These are phyloP conservation scores for Salvelinus namaycush DNA, from an alignment of 2,113 vertebrate species.

Conservation along the genomic window DNA sequence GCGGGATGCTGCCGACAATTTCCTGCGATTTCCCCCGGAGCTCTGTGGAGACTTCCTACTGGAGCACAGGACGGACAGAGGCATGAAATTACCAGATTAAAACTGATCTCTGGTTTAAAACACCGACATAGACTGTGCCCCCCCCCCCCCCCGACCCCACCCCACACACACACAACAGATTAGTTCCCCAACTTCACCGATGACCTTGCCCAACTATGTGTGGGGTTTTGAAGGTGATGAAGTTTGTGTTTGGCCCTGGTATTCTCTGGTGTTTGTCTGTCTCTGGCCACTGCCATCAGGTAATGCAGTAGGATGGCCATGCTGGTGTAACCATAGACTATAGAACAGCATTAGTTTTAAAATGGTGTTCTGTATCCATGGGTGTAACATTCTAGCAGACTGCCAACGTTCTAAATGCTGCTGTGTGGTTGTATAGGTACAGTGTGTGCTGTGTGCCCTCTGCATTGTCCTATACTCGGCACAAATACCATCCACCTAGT, in stretches of 20 bases:
- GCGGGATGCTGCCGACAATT: constrained; percentile 55
- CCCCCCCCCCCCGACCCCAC: no score
- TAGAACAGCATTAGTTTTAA: no score
- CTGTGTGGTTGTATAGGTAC: background rate
- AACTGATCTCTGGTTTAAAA: constrained; percentile 61
- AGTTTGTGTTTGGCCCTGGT: no score
- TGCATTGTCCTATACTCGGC: no score
- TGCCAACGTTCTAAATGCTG: no score
- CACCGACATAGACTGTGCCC: constrained; percentile 16
- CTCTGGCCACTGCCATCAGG: background rate
- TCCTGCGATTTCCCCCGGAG: constrained; percentile 61
- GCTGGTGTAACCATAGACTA: no score
- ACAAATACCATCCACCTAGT: constrained; percentile 69
- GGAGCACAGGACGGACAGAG: constrained; percentile 43
- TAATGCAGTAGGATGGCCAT: background rate
- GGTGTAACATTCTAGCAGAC: no score
- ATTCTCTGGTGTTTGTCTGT: no score
- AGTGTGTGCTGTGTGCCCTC: constrained; percentile 36
- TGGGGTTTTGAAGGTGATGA: background rate
- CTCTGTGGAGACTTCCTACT: constrained; percentile 66
- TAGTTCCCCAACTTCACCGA: no score
- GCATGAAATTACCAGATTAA: constrained; percentile 58
- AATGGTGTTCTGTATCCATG: no score
- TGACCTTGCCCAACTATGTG: background rate
- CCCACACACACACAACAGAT: background rate